phyloP scores from a whole-genome alignment of 2,797 vertebrate species.

The Paguma larvata region DNA sequence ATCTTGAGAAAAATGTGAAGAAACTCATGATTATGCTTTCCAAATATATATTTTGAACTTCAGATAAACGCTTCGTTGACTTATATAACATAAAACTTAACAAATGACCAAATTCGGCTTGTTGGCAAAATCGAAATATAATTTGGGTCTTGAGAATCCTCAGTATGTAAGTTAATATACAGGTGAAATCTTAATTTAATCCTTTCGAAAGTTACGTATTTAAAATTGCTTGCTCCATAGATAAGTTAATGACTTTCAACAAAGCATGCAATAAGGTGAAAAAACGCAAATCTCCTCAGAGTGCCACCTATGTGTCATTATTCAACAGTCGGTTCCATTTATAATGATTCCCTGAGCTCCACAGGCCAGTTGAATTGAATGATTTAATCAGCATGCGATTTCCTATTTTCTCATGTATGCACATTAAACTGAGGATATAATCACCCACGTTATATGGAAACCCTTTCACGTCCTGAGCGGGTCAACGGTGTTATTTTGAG shows the following conservation, averaged over 20 bases:
- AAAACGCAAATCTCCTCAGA: constrained; percentile 66
- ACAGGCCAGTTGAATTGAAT: constrained; percentile 75
- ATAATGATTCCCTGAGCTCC: constrained; percentile 76
- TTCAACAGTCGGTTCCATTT: constrained; percentile 78
- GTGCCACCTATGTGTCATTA: constrained; percentile 70
- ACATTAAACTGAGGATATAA: constrained; percentile 31
- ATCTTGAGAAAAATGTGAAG: not conserved
- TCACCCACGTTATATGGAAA: not conserved
- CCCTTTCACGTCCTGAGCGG: constrained; percentile 54
- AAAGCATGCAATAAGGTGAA: constrained; percentile 72
- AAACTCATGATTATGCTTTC: not conserved
- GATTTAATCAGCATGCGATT: constrained; percentile 72
- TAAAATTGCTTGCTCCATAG: constrained; percentile 66
- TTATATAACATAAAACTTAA: constrained; percentile 50
- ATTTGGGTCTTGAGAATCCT: constrained; percentile 74
- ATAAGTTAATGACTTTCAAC: constrained; percentile 80
- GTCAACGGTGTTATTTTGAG: constrained; percentile 61
- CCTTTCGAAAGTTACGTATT: constrained; percentile 73
- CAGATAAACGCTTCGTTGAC: not conserved
- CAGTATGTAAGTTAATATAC: constrained; percentile 74
- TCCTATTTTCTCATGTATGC: constrained; percentile 67
- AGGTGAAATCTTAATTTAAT: constrained; percentile 79
- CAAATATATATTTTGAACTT: not conserved
- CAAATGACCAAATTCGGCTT: constrained; percentile 67
- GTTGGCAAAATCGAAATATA: constrained; percentile 71